Evolutionary conservation across 30 jellyfish, hydroid and myxozoan genomes (phyloP), one percentile per base, ranked within the genome.

Genomic region (Aurelia coerulea): DNA sequence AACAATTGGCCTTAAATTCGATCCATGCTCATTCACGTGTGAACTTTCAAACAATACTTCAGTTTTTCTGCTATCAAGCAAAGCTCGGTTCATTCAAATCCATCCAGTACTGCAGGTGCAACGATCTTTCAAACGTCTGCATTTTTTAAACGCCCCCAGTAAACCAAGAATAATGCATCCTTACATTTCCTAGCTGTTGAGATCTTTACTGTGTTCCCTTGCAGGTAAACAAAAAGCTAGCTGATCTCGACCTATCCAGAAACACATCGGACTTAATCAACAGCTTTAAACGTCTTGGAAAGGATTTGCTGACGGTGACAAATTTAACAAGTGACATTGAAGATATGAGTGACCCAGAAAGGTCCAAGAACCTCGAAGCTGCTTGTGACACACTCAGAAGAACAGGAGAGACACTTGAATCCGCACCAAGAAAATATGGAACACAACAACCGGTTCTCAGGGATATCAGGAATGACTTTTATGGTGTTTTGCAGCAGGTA

Each of bases 271-370:
- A 86, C 50, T 65, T 86, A 46, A 86, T 86, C 13, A 76, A 68
- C 42, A 86, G 95, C 29, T 86, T 86, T 78, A 86, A 86, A 34
- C 64, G 95, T 17, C 95, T 86, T 76, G 95, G 95, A 42, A 76
- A 52, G 18, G 95, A 86, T 67, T 68, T 86, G 72, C 65, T 86
- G 66, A 86, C 95, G 11, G 95, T 86, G 49, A 86, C 95, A 34
- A 86, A 66, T 49, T 60, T 86, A 37, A 86, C 95, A n/a, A 86
- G 95, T 54, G 95, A 86, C 54, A 86, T 86, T 58, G 95, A 86
- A 67, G 95, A 86, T 66, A 77, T 86, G 86, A 86, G 81, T 86
- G 95, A 86, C 52, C 95, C 95, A 29, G 90, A 68, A 41, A 60
- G 88, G 29, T 86, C 95, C 52, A 34, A 58, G n/a, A 79, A 76